These are phyloP conservation scores for Microctonus hyperodae DNA, from an alignment of 2,888 invertebrate genomes.

Conservation along the genomic window DNA sequence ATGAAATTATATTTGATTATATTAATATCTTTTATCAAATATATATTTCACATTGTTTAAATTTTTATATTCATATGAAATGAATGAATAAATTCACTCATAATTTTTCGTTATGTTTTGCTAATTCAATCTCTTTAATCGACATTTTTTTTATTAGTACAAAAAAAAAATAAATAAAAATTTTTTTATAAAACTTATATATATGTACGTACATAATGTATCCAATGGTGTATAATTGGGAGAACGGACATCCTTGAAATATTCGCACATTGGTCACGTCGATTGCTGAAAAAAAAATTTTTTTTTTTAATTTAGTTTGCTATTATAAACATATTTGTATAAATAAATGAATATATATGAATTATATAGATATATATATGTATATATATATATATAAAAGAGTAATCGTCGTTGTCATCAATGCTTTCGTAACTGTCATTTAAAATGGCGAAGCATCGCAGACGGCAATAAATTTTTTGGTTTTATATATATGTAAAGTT, in stretches of 20 bases:
- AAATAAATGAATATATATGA: background rate
- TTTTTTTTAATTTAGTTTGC: background rate
- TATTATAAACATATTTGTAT: background rate
- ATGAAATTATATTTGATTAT: too few species aligned
- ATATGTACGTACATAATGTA: background rate
- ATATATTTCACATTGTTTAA: too few species aligned
- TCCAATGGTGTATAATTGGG: background rate
- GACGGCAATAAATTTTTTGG: conserved; percentile 27
- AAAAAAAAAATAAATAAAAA: too few species aligned
- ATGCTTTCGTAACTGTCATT: conserved; percentile 22
- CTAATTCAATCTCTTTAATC: background rate
- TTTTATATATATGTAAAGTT: conserved; percentile 2
- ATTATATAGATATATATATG: too few species aligned
- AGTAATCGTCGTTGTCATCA: conserved; percentile 12
- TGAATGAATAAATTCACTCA: background rate
- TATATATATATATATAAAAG: background rate
- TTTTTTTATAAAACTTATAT: too few species aligned
- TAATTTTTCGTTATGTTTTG: background rate
- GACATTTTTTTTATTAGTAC: background rate
- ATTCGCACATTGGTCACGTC: background rate
- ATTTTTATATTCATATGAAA: background rate
- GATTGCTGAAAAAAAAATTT: background rate
- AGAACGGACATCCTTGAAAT: background rate
- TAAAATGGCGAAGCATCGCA: conserved; percentile 20
- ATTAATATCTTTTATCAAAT: too few species aligned